A percentile compares a stretch with the other conserved stretches of the same genome.
These are phyloP conservation scores for Charadrius vociferus DNA, from an alignment of 2,113 vertebrate genomes.

Conservation along the genomic window DNA sequence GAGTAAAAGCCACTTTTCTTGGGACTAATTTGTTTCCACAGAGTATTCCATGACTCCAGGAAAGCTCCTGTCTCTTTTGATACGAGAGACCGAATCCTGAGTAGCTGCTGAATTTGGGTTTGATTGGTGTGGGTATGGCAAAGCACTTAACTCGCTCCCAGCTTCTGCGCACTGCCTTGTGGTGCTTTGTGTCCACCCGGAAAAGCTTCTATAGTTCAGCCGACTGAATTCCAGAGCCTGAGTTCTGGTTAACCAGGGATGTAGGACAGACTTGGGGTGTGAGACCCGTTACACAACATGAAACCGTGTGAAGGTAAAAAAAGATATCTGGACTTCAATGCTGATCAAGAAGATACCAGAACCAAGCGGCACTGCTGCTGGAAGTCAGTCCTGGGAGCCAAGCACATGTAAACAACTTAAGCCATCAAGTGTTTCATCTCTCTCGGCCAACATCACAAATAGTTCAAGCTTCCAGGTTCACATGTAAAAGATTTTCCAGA, in stretches of 20 bases:
- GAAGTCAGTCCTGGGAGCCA: background rate
- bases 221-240: background rate
- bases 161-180: background rate
- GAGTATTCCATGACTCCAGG: background rate
- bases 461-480: background rate
- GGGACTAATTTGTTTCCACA: background rate
- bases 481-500: background rate
- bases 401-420: fast-evolving
- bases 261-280: fast-evolving
- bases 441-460: background rate
- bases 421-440: background rate
- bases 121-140: background rate
- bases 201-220: background rate
- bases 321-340: background rate
- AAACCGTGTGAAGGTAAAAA: background rate
- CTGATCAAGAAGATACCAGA: background rate
- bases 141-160: background rate
- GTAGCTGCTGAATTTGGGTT: background rate
- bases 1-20: background rate
- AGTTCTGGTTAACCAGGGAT: background rate
- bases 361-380: background rate
- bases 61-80: background rate
- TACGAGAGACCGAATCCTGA: background rate
- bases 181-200: background rate
- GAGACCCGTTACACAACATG: background rate